phyloP scores from a whole-genome alignment of 2,797 vertebrate genomes.

The Peromyscus melanophrys region DNA sequence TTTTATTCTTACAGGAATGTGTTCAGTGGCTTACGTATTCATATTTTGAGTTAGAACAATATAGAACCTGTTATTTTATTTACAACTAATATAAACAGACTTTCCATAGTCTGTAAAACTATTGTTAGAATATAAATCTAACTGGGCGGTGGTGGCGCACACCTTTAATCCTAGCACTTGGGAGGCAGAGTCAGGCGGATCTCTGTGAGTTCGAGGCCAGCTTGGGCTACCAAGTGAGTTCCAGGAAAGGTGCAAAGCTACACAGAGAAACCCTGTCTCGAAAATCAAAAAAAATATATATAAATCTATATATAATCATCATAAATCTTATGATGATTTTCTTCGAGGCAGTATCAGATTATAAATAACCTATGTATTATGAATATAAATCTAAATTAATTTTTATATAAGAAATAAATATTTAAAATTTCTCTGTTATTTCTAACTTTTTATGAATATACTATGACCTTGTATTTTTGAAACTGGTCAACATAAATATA shows the following conservation, averaged over 20 bases:
- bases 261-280: too few relatives aligned
- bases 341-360: constrained; percentile 35
- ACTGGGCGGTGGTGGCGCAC: too few relatives aligned
- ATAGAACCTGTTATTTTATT: constrained; percentile 23
- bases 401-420: constrained; percentile 3
- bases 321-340: not conserved
- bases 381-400: constrained; percentile 8
- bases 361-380: not conserved
- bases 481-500: not conserved
- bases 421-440: constrained; percentile 36
- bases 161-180: too few relatives aligned
- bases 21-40: not conserved
- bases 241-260: too few relatives aligned
- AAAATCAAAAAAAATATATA: too few relatives aligned
- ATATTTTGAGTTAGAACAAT: not conserved
- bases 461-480: not conserved
- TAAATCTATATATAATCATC: not conserved
- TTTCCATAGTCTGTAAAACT: not conserved
- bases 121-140: not conserved
- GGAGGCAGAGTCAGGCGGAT: too few relatives aligned
- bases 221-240: too few relatives aligned
- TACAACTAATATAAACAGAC: not conserved
- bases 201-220: too few relatives aligned
- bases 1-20: not conserved
- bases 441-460: not conserved